Conservation (phyloP, 2,888 invertebrate genomes). For the Drosophila gaucha region DNA sequence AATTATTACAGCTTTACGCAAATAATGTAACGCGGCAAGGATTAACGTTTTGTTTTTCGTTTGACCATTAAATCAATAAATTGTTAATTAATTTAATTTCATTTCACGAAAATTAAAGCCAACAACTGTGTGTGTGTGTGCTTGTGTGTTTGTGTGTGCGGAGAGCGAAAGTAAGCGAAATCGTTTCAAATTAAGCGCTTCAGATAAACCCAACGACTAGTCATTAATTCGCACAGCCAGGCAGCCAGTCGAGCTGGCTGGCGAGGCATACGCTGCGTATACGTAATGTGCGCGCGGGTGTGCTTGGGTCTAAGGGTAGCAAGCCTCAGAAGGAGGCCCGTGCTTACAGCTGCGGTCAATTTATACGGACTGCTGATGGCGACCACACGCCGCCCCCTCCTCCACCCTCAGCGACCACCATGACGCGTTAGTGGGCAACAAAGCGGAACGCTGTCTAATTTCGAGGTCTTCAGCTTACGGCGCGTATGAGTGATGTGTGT, state of each 20-base stretch:
- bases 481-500: constrained; percentile 54
- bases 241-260: constrained; percentile 15
- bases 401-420: background rate
- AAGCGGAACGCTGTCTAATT: constrained; percentile 55
- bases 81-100: constrained; percentile 55
- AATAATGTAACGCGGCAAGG: constrained; percentile 22
- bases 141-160: no score
- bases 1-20: constrained; percentile 42
- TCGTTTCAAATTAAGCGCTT: constrained; percentile 64
- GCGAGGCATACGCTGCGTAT: constrained; percentile 12
- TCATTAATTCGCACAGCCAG: constrained; percentile 54
- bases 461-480: constrained; percentile 28
- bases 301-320: constrained; percentile 28
- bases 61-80: constrained; percentile 50
- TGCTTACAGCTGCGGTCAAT: constrained; percentile 49
- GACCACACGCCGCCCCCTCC: background rate
- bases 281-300: constrained; percentile 17
- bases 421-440: constrained; percentile 27
- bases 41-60: constrained; percentile 28
- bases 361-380: constrained; percentile 49
- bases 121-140: background rate
- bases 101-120: constrained; percentile 37
- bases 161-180: constrained; percentile 38
- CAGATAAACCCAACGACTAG: constrained; percentile 58
- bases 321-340: constrained; percentile 51